phyloP scores from a whole-genome alignment of 2,888 invertebrate species.

The Sphinx pinastri region DNA sequence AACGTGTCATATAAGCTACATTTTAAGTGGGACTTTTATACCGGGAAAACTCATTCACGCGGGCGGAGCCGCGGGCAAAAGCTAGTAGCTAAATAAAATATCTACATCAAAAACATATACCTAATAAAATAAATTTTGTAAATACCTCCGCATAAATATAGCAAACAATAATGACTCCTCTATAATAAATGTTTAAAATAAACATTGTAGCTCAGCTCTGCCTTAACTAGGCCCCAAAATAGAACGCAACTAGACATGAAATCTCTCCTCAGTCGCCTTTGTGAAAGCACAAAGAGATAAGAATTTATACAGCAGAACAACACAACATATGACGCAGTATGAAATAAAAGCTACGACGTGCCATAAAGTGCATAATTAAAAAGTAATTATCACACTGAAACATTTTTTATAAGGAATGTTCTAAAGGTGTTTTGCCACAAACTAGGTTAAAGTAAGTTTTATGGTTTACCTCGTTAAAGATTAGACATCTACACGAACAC shows the following conservation, averaged over 20 bases:
- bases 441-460: slow-evolving; percentile 66
- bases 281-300: slow-evolving; percentile 23
- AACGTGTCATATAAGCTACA: too few species aligned
- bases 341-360: slow-evolving; percentile 11
- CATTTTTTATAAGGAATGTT: slow-evolving; percentile 47
- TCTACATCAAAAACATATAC: too few species aligned
- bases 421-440: slow-evolving; percentile 51
- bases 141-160: neutral
- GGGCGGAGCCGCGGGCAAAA: too few species aligned
- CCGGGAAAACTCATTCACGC: too few species aligned
- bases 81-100: too few species aligned
- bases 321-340: slow-evolving; percentile 12
- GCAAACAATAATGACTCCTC: neutral
- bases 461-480: slow-evolving; percentile 59
- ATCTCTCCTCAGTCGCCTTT: slow-evolving; percentile 17
- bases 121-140: too few species aligned
- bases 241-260: slow-evolving; percentile 11
- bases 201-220: neutral
- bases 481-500: slow-evolving; percentile 65
- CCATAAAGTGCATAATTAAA: slow-evolving; percentile 44
- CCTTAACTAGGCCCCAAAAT: neutral
- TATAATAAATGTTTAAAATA: neutral
- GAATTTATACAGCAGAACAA: slow-evolving; percentile 12
- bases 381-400: slow-evolving; percentile 43
- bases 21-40: too few species aligned